phyloP scores from a whole-genome alignment of 2,888 invertebrate genomes.

The Timema podura region DNA sequence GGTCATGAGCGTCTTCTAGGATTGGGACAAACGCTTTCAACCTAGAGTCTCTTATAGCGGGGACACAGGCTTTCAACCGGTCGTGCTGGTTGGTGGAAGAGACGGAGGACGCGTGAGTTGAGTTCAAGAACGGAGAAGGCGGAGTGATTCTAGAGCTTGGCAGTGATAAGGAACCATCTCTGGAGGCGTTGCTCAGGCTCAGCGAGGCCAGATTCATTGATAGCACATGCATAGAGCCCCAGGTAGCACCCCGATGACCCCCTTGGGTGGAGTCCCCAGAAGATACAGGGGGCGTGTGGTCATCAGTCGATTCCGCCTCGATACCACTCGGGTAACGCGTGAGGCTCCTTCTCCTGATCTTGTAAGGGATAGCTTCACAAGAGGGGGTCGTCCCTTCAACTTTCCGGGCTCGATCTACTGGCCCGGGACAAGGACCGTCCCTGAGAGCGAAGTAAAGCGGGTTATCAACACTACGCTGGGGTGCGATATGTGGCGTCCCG shows the following conservation, averaged over 20 bases:
- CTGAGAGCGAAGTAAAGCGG: conserved; percentile 49
- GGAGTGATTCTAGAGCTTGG: background rate
- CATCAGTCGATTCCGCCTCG: background rate
- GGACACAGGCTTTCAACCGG: too few relatives aligned
- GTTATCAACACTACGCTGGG: conserved; percentile 43
- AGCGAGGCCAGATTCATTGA: conserved; percentile 24
- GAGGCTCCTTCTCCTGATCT: conserved; percentile 1
- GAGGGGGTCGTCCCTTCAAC: background rate
- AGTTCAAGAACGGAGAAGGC: conserved; percentile 11
- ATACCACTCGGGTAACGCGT: background rate
- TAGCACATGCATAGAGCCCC: conserved; percentile 20
- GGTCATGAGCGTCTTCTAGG: conserved; percentile 22
- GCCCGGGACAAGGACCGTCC: background rate
- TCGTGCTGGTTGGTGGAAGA: background rate
- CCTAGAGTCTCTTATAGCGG: too few relatives aligned
- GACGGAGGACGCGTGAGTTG: background rate
- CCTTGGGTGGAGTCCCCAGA: background rate
- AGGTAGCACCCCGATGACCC: background rate
- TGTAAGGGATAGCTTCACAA: background rate
- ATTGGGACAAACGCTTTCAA: background rate
- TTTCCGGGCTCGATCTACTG: too few relatives aligned
- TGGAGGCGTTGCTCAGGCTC: conserved; percentile 13
- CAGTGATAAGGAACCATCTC: background rate
- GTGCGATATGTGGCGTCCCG: conserved; percentile 14
- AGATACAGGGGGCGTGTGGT: background rate